Conservation (phyloP, 2,113 vertebrate genomes). For the Forbesichthys papilliferus region DNA sequence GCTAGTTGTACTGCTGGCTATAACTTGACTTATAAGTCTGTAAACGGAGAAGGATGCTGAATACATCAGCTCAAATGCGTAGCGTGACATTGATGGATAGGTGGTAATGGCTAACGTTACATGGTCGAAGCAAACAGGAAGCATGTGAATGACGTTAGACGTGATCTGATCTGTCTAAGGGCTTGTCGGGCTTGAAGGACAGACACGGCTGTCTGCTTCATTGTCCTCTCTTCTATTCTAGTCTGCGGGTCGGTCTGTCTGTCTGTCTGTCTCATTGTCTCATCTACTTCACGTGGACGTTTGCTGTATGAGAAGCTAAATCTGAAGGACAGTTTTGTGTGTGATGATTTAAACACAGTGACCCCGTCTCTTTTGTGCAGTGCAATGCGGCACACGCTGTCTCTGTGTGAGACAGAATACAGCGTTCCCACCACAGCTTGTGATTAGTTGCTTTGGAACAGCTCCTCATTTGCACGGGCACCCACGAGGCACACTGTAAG, state of each 20-base stretch:
- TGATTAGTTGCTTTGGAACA: background rate
- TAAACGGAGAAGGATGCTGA: slow-evolving; percentile 21
- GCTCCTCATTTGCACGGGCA: background rate
- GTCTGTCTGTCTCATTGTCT: no score
- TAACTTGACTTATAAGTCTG: slow-evolving; percentile 10
- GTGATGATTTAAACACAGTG: background rate
- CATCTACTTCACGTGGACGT: background rate
- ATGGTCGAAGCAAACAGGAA: slow-evolving; percentile 35
- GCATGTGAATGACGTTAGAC: slow-evolving; percentile 43
- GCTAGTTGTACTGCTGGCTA: slow-evolving; percentile 4
- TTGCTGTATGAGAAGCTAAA: background rate
- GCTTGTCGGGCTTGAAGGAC: slow-evolving; percentile 38
- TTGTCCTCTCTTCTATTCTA: background rate
- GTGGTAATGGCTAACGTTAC: slow-evolving; percentile 31
- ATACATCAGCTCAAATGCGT: slow-evolving; percentile 36
- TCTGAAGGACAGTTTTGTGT: no score
- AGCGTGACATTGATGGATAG: slow-evolving; percentile 39
- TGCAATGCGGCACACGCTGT: background rate
- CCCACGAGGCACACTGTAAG: slow-evolving; percentile 5
- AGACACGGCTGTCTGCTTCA: slow-evolving; percentile 1
- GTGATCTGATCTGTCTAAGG: slow-evolving; percentile 33
- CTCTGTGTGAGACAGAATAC: no score
- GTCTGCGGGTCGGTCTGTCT: background rate
- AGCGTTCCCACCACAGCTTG: no score
- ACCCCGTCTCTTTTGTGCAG: no score